phyloP scores from a whole-genome alignment of 2,888 invertebrate genomes.

The Trichogramma dendrolimi region DNA sequence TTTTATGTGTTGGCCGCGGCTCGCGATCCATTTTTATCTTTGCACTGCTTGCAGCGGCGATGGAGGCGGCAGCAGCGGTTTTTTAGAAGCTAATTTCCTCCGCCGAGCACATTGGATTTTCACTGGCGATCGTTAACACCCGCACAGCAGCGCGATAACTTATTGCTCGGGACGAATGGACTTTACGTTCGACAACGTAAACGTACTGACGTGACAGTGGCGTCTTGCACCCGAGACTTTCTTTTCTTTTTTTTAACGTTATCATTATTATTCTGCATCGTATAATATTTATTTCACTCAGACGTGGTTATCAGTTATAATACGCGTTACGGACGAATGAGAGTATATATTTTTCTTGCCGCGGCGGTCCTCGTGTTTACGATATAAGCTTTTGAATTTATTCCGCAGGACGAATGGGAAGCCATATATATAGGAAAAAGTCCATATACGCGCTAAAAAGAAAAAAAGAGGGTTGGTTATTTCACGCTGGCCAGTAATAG shows the following conservation, averaged over 20 bases:
- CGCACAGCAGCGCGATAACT: constrained; percentile 38
- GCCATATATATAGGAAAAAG: constrained; percentile 11
- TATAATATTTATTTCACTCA: constrained; percentile 49
- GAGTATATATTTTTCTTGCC: constrained; percentile 31
- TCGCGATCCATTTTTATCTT: not conserved
- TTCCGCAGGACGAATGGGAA: constrained; percentile 13
- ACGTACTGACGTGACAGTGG: too few relatives aligned
- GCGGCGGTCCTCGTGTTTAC: constrained; percentile 19
- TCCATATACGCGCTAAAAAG: not conserved
- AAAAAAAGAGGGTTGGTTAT: constrained; percentile 17
- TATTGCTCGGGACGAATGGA: constrained; percentile 36
- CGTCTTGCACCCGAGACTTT: constrained; percentile 10
- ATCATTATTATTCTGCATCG: constrained; percentile 41
- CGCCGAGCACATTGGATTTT: constrained; percentile 46
- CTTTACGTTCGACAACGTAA: constrained; percentile 3
- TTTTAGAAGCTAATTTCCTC: constrained; percentile 50
- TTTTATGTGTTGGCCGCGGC: constrained; percentile 7
- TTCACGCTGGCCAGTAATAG: constrained; percentile 19
- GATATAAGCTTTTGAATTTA: constrained; percentile 29
- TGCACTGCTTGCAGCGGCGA: constrained; percentile 24
- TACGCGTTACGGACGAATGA: constrained; percentile 21
- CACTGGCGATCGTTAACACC: constrained; percentile 43
- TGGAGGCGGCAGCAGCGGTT: constrained; percentile 22
- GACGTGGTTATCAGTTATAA: constrained; percentile 44
- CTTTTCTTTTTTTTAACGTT: constrained; percentile 18